phyloP scores from a whole-genome alignment of 2,113 vertebrate genomes.

The Phalacrocorax brasilianus region DNA sequence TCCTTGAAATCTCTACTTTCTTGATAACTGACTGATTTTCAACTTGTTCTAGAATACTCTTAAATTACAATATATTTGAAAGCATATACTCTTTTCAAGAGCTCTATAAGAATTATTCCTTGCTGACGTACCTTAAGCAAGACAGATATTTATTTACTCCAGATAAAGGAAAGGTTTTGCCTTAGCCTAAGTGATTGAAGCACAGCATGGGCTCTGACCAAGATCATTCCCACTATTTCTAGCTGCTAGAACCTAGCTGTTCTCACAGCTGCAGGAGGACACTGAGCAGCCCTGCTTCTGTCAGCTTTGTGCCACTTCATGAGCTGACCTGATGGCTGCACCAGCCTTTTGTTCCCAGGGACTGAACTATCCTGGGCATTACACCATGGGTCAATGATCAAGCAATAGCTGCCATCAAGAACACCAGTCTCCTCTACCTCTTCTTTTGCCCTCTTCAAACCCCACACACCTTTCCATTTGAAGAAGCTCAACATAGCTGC shows the following conservation, averaged over 20 bases:
- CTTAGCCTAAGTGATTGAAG: neutral
- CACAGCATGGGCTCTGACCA: neutral
- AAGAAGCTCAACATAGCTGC: neutral
- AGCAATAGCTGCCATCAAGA: neutral
- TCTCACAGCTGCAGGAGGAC: neutral
- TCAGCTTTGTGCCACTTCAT: neutral
- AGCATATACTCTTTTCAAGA: neutral
- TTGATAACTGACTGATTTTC: neutral
- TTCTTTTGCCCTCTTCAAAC: neutral
- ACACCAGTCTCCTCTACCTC: neutral
- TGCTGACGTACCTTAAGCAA: neutral
- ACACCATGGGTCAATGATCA: accelerated
- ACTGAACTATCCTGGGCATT: neutral
- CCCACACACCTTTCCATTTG: neutral
- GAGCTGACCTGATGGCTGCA: neutral
- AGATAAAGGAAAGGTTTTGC: neutral
- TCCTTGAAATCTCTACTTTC: neutral
- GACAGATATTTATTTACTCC: neutral
- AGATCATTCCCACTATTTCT: neutral
- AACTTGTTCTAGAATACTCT: neutral
- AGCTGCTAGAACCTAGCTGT: neutral
- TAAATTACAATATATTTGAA: neutral
- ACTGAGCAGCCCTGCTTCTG: neutral
- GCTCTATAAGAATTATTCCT: neutral
- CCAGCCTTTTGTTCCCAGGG: neutral